Base-by-base conservation (phyloP, 2,113 vertebrate species). In the Tretioscincus oriximinensis region DNA sequence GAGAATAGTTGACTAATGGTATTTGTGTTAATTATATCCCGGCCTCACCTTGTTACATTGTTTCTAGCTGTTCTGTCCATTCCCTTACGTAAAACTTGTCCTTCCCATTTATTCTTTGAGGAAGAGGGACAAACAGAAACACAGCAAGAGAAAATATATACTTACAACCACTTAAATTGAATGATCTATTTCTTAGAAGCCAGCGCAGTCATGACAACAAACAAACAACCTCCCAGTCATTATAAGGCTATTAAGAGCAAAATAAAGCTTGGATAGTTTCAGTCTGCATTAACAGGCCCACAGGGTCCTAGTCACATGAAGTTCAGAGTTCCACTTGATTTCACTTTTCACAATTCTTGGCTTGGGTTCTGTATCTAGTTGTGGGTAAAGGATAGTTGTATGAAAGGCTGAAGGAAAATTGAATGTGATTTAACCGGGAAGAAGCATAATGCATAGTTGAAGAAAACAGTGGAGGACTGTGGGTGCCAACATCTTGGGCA, bases 1-100 rank as follows among this genome's bases (percentile, higher is more conserved):
- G 82, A 64, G 90, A 85, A 85, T 88, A 82, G 84, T 91, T 89
- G 83, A 85, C 84, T 84, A 92, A 76, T 85, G 73, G 24, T 65
- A 21, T 45, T 79, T 71, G 12, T 75, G 73, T 88, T 58, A 31
- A 74, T 45, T 88, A 81, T 71, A 84, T 87, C 85, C 73, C n/a
- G 41, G 88, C 88, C 86, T 81, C 88, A 73, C 90, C 82, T 88
- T 86, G 82, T 87, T 88, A 85, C 79, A 83, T 51, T 51, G 49
- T 83, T 81, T 79, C 87, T 88, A 83, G 85, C 81, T 69, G 2
- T 82, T 88, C 77, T 81, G 68, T 85, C 0, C 1, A 74, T 20
- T 81, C 73, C 75, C 79, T 92, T 90, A 85, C 60, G 18, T 85
- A 92, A 92, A 70, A 61, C 79, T 73, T 83, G 82, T 78, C 70